Evolutionary conservation across 1,140 invertebrate genomes (phyloP).

Genomic region (Potamilus streckersoni): DNA sequence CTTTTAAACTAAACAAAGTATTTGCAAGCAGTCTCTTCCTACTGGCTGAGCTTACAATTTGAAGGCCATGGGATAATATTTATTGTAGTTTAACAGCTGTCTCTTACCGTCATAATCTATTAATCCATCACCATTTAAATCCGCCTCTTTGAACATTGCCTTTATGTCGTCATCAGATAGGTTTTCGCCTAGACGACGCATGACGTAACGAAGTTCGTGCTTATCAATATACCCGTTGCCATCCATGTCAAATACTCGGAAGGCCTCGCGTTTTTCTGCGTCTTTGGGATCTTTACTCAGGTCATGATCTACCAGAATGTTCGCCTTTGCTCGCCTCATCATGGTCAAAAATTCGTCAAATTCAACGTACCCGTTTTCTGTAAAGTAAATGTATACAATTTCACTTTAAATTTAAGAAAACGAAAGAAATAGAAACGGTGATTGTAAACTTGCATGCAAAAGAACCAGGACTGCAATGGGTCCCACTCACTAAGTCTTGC

Average conservation of each 20-base stretch:
- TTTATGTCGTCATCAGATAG: conserved; percentile 58
- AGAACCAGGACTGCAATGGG: not conserved
- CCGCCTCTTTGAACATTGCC: conserved; percentile 61
- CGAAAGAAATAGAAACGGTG: not conserved
- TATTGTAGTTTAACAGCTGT: not conserved
- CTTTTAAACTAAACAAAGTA: too few species aligned
- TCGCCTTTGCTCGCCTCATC: conserved; percentile 54
- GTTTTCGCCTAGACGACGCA: conserved; percentile 58
- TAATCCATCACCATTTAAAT: conserved; percentile 61
- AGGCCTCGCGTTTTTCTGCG: conserved; percentile 50
- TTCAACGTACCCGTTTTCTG: conserved; percentile 63
- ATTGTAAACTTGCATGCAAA: not conserved
- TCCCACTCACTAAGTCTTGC: not conserved
- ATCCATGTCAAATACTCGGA: conserved; percentile 63
- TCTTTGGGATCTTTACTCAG: conserved; percentile 13
- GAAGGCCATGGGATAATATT: too few species aligned
- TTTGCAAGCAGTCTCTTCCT: too few species aligned
- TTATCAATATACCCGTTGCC: conserved; percentile 64
- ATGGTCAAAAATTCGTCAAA: conserved; percentile 60
- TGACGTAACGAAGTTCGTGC: conserved; percentile 60
- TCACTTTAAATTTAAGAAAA: not conserved
- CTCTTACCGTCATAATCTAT: conserved; percentile 60
- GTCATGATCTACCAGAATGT: conserved; percentile 26
- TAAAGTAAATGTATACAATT: conserved; percentile 8
- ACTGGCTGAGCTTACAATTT: too few species aligned